Percentiles rank a stretch among this genome's conserved stretches.
phyloP scores from a whole-genome alignment of 2,797 vertebrate species.

The Buphagus erythrorhynchus region DNA sequence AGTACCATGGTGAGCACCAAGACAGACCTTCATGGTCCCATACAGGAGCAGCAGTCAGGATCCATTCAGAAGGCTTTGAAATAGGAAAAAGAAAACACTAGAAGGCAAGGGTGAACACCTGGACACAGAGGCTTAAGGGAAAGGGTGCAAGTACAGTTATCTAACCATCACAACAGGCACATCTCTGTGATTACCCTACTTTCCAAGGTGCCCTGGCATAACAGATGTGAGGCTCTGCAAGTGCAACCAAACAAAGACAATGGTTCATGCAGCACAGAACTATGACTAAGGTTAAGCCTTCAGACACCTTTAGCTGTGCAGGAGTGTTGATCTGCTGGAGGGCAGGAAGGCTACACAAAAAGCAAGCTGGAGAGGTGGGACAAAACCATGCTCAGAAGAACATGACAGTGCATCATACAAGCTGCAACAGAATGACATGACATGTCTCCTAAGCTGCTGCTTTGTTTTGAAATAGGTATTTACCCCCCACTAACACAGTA shows the following conservation, averaged over 20 bases:
- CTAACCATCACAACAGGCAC: not conserved
- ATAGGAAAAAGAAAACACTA: not conserved
- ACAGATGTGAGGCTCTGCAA: not conserved
- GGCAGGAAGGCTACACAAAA: not conserved
- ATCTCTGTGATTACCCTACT: not conserved
- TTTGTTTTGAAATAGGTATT: not conserved
- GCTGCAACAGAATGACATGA: not conserved
- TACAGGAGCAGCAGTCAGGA: not conserved
- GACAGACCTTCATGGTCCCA: not conserved
- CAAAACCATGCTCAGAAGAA: not conserved
- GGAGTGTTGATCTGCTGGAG: not conserved
- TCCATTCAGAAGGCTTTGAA: not conserved
- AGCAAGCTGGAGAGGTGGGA: not conserved
- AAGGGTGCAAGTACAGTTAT: not conserved
- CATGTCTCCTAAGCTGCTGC: not conserved
- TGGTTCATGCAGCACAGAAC: not conserved
- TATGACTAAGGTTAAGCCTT: not conserved
- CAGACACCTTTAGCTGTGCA: not conserved
- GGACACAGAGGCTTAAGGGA: not conserved
- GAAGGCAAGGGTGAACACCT: not conserved
- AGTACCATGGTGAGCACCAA: not conserved
- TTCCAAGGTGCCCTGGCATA: not conserved
- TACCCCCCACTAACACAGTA: not conserved
- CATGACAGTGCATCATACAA: fast-evolving
- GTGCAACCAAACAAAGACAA: not conserved